phyloP scores from a whole-genome alignment of 1,140 invertebrate genomes.

The Aphelinus certus region DNA sequence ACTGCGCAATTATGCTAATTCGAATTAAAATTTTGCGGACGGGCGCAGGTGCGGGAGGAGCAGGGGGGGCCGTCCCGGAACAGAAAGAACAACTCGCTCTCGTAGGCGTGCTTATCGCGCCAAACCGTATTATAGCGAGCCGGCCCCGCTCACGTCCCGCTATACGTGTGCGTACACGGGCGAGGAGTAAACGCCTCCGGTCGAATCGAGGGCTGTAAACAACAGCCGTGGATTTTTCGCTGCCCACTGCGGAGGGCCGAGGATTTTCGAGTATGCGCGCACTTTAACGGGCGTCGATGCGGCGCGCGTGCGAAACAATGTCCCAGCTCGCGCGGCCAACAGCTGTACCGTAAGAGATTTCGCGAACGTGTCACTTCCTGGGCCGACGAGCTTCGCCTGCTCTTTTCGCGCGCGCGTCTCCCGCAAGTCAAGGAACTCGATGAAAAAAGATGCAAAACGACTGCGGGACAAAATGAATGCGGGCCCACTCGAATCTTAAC shows the following conservation, averaged over 20 bases:
- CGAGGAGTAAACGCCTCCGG: no score
- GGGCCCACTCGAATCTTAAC: no score
- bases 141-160: no score
- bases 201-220: not conserved
- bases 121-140: no score
- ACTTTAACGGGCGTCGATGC: not conserved
- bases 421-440: not conserved
- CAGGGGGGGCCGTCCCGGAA: no score
- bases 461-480: not conserved
- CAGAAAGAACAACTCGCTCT: no score
- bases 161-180: no score
- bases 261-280: constrained; percentile 5
- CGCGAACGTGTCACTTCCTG: not conserved
- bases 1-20: no score
- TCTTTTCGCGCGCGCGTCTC: not conserved
- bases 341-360: not conserved
- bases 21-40: no score
- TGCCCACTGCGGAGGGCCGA: not conserved
- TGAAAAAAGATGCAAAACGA: not conserved
- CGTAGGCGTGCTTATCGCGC: no score
- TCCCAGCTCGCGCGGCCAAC: no score
- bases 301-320: not conserved
- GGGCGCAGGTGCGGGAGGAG: no score
- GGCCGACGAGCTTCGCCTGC: not conserved
- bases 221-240: not conserved